Evolutionary conservation across 2,113 vertebrate genomes (phyloP).

Genomic region (Eretmochelys imbricata): DNA sequence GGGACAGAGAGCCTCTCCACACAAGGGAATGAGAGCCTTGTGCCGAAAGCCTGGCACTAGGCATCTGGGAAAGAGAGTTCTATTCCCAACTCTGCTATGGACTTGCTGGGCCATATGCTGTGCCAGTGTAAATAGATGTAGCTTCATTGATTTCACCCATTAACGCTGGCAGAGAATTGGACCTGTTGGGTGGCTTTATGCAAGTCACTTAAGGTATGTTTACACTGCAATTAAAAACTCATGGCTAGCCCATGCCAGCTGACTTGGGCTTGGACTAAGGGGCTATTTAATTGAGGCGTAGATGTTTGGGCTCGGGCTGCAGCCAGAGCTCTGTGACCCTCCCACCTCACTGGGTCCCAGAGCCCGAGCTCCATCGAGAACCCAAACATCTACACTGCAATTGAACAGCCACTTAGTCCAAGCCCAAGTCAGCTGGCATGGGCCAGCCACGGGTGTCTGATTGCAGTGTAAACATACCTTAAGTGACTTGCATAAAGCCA

Average conservation of each 20-base stretch:
- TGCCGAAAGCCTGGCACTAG: neutral
- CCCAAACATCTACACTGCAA: neutral
- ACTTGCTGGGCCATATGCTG: neutral
- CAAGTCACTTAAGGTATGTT: neutral
- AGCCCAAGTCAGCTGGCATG: neutral
- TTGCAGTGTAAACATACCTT: neutral
- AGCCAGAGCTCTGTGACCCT: neutral
- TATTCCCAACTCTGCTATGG: neutral
- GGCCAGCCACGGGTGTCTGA: neutral
- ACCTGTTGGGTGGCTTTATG: neutral
- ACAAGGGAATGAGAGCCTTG: neutral
- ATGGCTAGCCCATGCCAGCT: neutral
- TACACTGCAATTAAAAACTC: constrained; percentile 13
- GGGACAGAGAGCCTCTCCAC: neutral
- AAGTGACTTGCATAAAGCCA: too few relatives aligned
- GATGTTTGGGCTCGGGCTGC: neutral
- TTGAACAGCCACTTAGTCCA: neutral
- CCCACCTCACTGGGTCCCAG: neutral
- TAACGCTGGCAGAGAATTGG: neutral
- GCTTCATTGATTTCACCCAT: neutral
- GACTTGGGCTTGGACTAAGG: neutral
- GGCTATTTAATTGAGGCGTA: neutral
- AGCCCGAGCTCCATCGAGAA: too few relatives aligned
- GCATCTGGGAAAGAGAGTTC: neutral
- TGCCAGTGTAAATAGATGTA: neutral